phyloP scores from a whole-genome alignment of 2,797 vertebrate species.

The Psittacula echo region DNA sequence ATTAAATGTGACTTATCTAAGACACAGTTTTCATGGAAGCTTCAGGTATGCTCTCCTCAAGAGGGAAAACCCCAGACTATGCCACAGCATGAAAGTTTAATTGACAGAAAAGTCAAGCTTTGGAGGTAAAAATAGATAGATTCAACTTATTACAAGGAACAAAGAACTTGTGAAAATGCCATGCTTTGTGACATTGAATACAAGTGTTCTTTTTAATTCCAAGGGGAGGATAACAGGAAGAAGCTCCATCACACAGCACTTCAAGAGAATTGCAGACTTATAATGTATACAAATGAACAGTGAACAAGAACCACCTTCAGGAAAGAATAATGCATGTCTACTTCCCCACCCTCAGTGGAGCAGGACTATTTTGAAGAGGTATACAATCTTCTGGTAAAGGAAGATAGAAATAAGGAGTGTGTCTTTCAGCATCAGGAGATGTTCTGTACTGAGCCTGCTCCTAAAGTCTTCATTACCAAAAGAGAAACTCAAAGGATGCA shows the following conservation, averaged over 20 bases:
- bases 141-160: neutral
- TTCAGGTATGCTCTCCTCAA: neutral
- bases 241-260: neutral
- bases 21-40: neutral
- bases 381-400: neutral
- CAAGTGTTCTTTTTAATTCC: neutral
- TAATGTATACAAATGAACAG: fast-evolving
- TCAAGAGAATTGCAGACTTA: neutral
- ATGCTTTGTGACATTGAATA: neutral
- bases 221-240: neutral
- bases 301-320: neutral
- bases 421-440: neutral
- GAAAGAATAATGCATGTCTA: neutral
- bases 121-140: neutral
- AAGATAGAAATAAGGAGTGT: neutral
- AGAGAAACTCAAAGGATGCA: neutral
- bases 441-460: neutral
- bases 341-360: neutral
- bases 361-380: neutral
- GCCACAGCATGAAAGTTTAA: neutral
- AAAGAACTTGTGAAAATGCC: neutral
- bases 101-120: neutral
- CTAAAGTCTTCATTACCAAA: no score
- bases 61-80: fast-evolving
- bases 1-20: conserved; percentile 37